Base-by-base conservation (phyloP, 2,113 vertebrate species). In the Lasiurus cinereus region DNA sequence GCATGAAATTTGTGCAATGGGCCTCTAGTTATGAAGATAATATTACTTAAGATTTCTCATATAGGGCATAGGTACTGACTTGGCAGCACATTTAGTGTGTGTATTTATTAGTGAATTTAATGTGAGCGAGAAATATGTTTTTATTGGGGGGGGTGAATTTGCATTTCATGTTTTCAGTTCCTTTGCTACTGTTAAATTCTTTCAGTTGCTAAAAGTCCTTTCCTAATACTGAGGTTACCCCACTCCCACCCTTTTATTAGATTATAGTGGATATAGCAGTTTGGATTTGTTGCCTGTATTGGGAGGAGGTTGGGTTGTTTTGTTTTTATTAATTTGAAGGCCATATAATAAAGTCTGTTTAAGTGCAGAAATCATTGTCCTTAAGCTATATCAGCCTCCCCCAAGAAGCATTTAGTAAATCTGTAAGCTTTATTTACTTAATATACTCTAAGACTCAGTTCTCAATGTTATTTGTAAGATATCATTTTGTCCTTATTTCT, bases 321-420 rank as follows among this genome's bases (percentile, higher is more conserved):
- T 83, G 33, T 76, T 79, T 77, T 27, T 82, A 6, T 48, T 94
- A 52, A 83, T 48, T 83, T 91, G 22, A 79, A 88, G 22, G 62
- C 39, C 88, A 11, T 48, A 52, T 62, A n/a, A 15, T 67, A 70
- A 88, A 48, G 9, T 84, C 62, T 73, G 8, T 79, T 76, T 69
- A 48, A 59, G 54, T 92, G 83, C 70, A 67, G 69, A 94, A 66
- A 52, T 67, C 7, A 66, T 43, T 69, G 66, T 27, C 27, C 22
- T 76, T 54, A 31, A 59, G 15, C 18, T 93, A 1, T 21, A 16
- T 92, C 5, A 18, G 13, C 66, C 21, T 92, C 39, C 39, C 33
- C 50, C 15, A 69, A 79, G 43, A 95, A 95, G 18, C 27, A 33
- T 82, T 70, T 90, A 64, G n/a, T 95, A 76, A 39, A 78, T 88